Conservation (phyloP, 2,797 vertebrate species). For the Diceros bicornis region DNA sequence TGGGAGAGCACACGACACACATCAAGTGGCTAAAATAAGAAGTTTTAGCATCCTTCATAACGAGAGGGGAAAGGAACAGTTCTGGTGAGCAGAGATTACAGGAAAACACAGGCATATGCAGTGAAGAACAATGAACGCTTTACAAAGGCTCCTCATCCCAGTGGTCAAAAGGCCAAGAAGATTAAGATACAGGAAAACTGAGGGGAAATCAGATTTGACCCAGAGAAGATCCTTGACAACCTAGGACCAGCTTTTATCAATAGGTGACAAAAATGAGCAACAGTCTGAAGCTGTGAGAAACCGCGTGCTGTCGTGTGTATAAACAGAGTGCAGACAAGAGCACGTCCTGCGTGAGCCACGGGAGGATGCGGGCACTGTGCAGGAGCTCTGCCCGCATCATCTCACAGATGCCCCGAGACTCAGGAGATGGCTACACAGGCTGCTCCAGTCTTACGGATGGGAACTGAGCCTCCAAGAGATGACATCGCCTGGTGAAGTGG, state of each 20-base stretch:
- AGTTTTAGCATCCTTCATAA: no score
- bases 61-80: neutral
- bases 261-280: accelerated
- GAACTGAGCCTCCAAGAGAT: neutral
- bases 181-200: neutral
- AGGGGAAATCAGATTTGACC: neutral
- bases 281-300: accelerated
- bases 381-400: accelerated
- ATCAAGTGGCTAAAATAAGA: no score
- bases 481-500: no score
- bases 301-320: accelerated
- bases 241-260: neutral
- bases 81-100: neutral
- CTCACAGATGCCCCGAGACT: neutral
- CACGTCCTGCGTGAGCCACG: neutral
- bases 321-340: neutral
- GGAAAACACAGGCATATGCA: neutral
- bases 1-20: accelerated
- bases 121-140: neutral
- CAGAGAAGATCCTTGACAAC: no score
- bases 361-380: neutral
- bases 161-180: neutral
- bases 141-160: neutral
- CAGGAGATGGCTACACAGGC: neutral
- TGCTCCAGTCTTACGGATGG: neutral